Evolutionary conservation across 2,888 invertebrate species (phyloP).

Genomic region (Lycophotia porphyrea): DNA sequence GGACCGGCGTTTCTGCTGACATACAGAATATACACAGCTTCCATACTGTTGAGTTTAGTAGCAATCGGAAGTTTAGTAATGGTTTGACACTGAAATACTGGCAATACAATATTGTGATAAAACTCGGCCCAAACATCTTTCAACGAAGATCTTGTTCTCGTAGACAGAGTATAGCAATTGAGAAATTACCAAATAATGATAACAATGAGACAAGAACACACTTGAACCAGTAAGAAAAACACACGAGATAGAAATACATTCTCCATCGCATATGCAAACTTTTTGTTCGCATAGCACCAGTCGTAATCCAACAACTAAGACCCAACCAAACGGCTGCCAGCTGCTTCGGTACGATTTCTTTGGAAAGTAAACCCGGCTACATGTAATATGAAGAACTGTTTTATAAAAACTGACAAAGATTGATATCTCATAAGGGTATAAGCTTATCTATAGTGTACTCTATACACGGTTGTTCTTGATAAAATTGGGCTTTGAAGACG

Average conservation of each 20-base stretch:
- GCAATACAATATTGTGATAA: background rate
- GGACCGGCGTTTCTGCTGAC: conserved; percentile 37
- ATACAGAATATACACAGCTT: conserved; percentile 27
- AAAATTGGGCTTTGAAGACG: background rate
- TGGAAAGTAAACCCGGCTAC: background rate
- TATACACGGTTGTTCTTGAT: background rate
- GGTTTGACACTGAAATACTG: background rate
- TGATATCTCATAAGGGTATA: background rate
- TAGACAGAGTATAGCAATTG: background rate
- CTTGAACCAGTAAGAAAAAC: background rate
- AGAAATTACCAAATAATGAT: background rate
- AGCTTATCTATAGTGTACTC: background rate
- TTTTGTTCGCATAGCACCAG: conserved; percentile 6
- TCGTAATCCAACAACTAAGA: background rate
- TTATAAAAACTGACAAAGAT: background rate
- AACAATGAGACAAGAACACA: background rate
- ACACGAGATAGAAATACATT: background rate
- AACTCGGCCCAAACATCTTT: background rate
- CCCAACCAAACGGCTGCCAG: background rate
- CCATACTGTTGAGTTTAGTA: conserved; percentile 24
- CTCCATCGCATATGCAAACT: background rate
- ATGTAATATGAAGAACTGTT: background rate
- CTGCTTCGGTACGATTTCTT: background rate
- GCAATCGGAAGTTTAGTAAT: conserved; percentile 14
- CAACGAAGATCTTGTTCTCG: background rate